These are phyloP conservation scores for Lichenostomus cassidix DNA, from an alignment of 2,113 vertebrate species.

Conservation along the genomic window DNA sequence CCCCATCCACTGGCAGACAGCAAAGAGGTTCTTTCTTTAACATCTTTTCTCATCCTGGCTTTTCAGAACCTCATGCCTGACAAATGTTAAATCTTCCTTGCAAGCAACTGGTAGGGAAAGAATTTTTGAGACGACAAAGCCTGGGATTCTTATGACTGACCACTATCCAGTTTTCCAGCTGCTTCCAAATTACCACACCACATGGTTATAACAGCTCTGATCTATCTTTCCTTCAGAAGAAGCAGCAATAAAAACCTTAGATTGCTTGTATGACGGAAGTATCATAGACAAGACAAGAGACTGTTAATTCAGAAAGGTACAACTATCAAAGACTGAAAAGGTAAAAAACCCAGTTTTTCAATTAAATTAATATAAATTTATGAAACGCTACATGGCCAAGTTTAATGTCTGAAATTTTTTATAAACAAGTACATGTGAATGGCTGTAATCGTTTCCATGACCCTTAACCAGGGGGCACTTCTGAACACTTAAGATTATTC, in stretches of 20 bases:
- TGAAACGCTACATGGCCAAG: background rate
- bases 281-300: background rate
- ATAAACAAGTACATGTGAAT: background rate
- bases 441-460: background rate
- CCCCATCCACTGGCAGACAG: background rate
- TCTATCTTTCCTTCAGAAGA: background rate
- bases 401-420: background rate
- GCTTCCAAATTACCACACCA: background rate
- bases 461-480: background rate
- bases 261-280: background rate
- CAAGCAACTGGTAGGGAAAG: background rate
- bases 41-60: background rate
- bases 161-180: background rate
- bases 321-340: background rate
- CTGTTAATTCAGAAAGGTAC: background rate
- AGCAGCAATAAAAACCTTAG: background rate
- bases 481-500: background rate
- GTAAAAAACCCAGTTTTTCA: background rate
- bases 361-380: background rate
- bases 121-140: background rate
- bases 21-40: background rate
- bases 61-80: background rate
- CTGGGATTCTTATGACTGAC: background rate
- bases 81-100: background rate
- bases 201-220: background rate